These are phyloP conservation scores for Melanotaenia parkinsoni DNA, from an alignment of 2,797 vertebrate species.

Conservation along the genomic window DNA sequence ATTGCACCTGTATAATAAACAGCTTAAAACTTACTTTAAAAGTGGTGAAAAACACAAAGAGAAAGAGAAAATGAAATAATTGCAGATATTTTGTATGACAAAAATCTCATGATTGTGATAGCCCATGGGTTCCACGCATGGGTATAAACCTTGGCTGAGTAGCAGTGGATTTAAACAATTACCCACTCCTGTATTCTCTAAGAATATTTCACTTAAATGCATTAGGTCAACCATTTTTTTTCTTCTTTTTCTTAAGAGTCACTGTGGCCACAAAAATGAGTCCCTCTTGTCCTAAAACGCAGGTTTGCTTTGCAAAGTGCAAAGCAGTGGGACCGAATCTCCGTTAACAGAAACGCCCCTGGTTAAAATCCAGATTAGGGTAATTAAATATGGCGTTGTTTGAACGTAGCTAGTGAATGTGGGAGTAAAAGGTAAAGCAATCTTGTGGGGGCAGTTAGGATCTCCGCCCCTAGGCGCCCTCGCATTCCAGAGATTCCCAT, in stretches of 20 bases:
- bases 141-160: not conserved
- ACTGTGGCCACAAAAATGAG: slow-evolving; percentile 13
- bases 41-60: not conserved
- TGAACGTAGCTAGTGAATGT: slow-evolving; percentile 33
- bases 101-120: not conserved
- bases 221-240: slow-evolving; percentile 3
- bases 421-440: slow-evolving; percentile 63
- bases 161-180: slow-evolving; percentile 13
- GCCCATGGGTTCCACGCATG: not conserved
- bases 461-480: slow-evolving; percentile 73
- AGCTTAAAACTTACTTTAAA: not conserved
- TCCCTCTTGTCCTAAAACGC: slow-evolving; percentile 7
- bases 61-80: not conserved
- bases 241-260: slow-evolving; percentile 2
- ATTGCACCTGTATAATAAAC: not conserved
- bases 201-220: slow-evolving; percentile 7
- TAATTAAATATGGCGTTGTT: slow-evolving; percentile 70
- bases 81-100: not conserved
- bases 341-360: slow-evolving; percentile 30
- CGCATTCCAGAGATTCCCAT: slow-evolving; percentile 88
- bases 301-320: not conserved
- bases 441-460: slow-evolving; percentile 50
- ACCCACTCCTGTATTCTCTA: slow-evolving; percentile 3
- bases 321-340: not conserved
- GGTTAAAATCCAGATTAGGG: slow-evolving; percentile 55